A percentile compares a stretch with the other conserved stretches of the same genome.
Evolutionary conservation across 2,113 vertebrate genomes (phyloP).

Genomic region (Oreochromis spilurus): DNA sequence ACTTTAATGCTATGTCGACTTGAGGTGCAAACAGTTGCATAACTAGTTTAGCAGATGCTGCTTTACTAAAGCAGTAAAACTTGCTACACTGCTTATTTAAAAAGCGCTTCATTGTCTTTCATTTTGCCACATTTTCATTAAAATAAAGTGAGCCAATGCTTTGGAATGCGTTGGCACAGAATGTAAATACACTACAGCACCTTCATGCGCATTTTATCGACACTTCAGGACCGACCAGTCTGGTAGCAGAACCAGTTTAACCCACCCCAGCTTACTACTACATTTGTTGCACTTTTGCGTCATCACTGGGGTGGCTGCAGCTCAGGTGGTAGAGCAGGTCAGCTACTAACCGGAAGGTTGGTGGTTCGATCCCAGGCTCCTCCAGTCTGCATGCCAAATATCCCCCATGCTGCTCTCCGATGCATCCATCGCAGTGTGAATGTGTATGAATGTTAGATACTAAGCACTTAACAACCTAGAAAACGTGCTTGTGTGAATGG

Average conservation of each 20-base stretch:
- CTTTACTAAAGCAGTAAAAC: not conserved
- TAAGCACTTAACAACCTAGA: no score
- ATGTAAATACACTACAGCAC: not conserved
- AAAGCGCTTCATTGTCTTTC: not conserved
- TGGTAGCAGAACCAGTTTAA: not conserved
- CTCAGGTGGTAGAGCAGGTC: no score
- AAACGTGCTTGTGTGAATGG: no score
- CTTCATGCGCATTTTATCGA: not conserved
- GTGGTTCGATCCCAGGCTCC: no score
- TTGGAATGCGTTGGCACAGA: not conserved
- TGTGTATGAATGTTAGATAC: no score
- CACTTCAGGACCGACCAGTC: not conserved
- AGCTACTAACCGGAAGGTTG: no score
- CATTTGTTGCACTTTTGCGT: not conserved
- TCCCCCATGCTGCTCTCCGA: no score
- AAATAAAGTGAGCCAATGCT: not conserved
- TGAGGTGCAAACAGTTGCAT: not conserved
- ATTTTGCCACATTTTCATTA: not conserved
- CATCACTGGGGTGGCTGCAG: not conserved
- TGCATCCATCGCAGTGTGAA: no score
- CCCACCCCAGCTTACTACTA: not conserved
- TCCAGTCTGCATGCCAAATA: no score
- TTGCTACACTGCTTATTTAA: not conserved
- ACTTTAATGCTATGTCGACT: not conserved
- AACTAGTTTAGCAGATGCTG: not conserved